Base-by-base conservation (phyloP, 1,140 invertebrate species). In the Anoplophora glabripennis region DNA sequence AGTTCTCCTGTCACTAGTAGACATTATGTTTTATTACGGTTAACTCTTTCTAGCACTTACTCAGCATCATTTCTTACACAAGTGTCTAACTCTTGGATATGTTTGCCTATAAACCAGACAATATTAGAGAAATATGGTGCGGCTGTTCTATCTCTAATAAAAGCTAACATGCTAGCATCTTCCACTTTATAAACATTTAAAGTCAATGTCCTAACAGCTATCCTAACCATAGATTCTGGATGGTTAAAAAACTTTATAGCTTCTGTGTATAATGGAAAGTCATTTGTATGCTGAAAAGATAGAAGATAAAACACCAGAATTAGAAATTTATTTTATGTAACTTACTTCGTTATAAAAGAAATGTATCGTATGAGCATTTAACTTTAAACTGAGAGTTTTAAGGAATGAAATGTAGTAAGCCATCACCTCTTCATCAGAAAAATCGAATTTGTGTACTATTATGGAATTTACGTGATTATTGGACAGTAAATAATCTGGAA, bases 381-480 rank as follows among this genome's bases (percentile, higher is more conserved):
- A 78, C 80, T 99, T 99, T 37, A 99, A 82, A 64, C 96, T 99
- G 12, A 99, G 80, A 0, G 96, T 99, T 78, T 99, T 99, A 53
- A 99, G 76, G 76, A 99, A 99, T 44, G 96, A 97, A 75, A 99
- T 99, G 76, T 99, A 99, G 77, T 99, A 99, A 4, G 96, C 97
- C 94, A 99, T 98, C 2, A 99, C 95, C 84, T 99, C 98, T 80
- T 99, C 98, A 80, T 99, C 96, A 11, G 93, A 95, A 73, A 99
- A 98, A 77, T 99, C 97, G 84, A 99, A 99, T 79, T 98, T 98
- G 78, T 99, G 96, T 37, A 96, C 92, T 74, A 99, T 99, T 71
- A 99, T 99, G 35, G 92, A 95, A 79, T 99, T 99, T 14, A 99
- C 95, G 82, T 99, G 96, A 79, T 99, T 99, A 78, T 99, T 99